Base-by-base conservation (phyloP, 2,888 invertebrate species). In the Helobdella robusta region DNA sequence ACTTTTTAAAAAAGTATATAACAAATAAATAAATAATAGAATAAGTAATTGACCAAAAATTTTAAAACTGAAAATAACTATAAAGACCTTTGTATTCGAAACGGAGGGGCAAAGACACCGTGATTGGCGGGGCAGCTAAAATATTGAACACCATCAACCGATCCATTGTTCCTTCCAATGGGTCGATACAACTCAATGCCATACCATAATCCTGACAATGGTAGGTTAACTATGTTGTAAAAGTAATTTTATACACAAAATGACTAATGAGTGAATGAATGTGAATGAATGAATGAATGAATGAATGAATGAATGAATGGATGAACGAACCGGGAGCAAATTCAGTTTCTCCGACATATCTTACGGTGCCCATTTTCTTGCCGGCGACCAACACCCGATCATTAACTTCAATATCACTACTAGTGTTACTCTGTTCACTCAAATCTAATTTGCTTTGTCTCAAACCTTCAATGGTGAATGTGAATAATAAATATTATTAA, bases 311-410 rank as follows among this genome's bases (percentile, higher is more conserved):
- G n/a, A n/a, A n/a, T n/a, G n/a, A n/a, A n/a, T n/a, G n/a, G n/a
- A n/a, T n/a, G n/a, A 3, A 30, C 56, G 60, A 68, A 80, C 81
- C 81, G 69, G 80, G 75, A 54, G 81, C 79, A 76, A 81, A 81
- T 67, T 78, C 74, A 18, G 81, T 79, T 65, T 78, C 77, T n/a
- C 81, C 81, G 48, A 75, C 73, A 73, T 76, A 81, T 64, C 74
- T 72, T 34, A 81, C 73, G 18, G 78, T 78, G 20, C 81, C 81
- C 69, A 75, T 77, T 60, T 79, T 75, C 69, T 79, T 79, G 18
- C 81, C 80, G 6, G 78, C 76, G 8, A 82, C 79, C 35, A 79
- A 71, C 25, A 81, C 80, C 63, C 79, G 68, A 65, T 82, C 81
- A 36, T 79, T 79, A 20, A 77, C 67, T 32, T 74, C 66, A 78